Conservation (phyloP, 2,113 vertebrate species). For the Nettapus auritus region DNA sequence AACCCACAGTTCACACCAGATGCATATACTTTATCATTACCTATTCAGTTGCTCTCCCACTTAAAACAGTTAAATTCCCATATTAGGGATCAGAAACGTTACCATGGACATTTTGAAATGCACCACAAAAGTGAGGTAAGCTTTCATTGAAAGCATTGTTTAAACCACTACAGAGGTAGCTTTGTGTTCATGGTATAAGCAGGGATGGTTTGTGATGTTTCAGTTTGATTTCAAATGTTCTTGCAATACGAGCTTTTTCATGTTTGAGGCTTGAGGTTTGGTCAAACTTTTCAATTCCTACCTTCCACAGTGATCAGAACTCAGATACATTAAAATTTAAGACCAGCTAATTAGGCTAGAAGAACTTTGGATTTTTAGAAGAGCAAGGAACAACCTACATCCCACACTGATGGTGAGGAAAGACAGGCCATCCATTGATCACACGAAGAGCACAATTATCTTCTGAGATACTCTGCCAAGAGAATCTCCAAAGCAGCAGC, state of each 20-base stretch:
- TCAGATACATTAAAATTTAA: background rate
- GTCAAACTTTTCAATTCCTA: background rate
- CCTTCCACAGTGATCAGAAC: background rate
- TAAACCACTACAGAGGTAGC: background rate
- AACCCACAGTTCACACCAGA: background rate
- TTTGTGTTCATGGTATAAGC: background rate
- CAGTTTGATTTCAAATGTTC: background rate
- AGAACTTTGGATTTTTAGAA: background rate
- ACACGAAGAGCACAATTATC: background rate
- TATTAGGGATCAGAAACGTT: background rate
- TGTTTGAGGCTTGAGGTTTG: background rate
- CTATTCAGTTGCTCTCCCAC: background rate
- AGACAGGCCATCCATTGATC: background rate
- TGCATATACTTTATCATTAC: background rate
- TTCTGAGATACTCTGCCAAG: fast-evolving
- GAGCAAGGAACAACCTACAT: background rate
- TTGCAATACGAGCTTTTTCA: background rate
- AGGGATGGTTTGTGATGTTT: background rate
- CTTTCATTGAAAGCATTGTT: background rate
- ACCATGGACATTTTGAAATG: background rate
- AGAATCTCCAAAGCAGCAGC: background rate
- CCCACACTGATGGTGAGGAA: background rate
- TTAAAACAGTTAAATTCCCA: background rate
- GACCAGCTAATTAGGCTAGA: background rate
- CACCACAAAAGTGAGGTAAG: background rate